A percentile compares a stretch with the other conserved stretches of the same genome.
Conservation (phyloP, 1,140 invertebrate species). For the Zaprionus vittiger region DNA sequence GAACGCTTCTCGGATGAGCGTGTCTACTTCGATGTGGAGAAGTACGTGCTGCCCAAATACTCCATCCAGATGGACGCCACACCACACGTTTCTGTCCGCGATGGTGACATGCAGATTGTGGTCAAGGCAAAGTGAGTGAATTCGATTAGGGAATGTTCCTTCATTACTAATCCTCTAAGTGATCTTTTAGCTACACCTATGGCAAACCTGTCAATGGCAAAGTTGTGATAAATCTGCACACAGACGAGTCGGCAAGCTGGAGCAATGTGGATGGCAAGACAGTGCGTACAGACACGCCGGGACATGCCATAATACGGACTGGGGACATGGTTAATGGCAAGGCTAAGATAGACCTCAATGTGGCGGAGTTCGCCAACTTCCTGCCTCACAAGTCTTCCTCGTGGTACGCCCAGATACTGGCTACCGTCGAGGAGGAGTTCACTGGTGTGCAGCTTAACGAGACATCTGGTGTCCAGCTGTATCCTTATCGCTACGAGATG, state of each 20-base stretch:
- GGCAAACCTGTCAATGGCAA: constrained; percentile 93
- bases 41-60: constrained; percentile 97
- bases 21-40: constrained; percentile 86
- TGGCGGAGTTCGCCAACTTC: constrained; percentile 86
- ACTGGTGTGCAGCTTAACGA: constrained; percentile 92
- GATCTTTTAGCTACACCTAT: constrained; percentile 87
- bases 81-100: constrained; percentile 92
- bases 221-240: constrained; percentile 87
- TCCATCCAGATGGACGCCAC: constrained; percentile 93
- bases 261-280: constrained; percentile 47
- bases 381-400: constrained; percentile 85
- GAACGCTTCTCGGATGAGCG: constrained; percentile 43
- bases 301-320: constrained; percentile 84
- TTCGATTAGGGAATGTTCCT: too few species aligned
- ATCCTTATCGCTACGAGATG: constrained; percentile 94
- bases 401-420: constrained; percentile 86
- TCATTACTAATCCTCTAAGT: not conserved
- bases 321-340: constrained; percentile 89
- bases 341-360: constrained; percentile 88
- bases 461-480: constrained; percentile 89
- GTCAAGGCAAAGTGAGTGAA: constrained; percentile 89
- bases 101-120: constrained; percentile 90
- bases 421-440: constrained; percentile 90
- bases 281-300: constrained; percentile 36
- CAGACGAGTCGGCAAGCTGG: constrained; percentile 42